These are phyloP conservation scores for Spodoptera picta DNA, from an alignment of 2,888 invertebrate species.

Conservation along the genomic window DNA sequence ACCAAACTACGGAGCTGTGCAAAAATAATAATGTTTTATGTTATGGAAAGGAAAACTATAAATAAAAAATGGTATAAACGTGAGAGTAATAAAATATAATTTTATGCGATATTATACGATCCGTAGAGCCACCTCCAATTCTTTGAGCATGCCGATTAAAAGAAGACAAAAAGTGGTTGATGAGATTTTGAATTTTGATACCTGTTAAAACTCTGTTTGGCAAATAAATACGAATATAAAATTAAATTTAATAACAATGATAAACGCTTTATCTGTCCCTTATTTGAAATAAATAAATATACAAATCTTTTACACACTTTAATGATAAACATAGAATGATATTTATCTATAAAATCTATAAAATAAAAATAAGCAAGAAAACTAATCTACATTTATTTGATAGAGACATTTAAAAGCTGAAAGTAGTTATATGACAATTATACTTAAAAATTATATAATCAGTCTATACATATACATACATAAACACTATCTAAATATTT, in stretches of 20 bases:
- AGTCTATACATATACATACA: conserved; percentile 49
- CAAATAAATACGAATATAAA: conserved; percentile 60
- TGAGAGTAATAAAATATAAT: conserved; percentile 34
- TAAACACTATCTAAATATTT: conserved; percentile 59
- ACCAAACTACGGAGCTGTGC: conserved; percentile 54
- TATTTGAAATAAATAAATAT: background rate
- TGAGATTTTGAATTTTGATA: conserved; percentile 84
- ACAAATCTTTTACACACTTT: background rate
- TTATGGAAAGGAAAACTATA: conserved; percentile 19
- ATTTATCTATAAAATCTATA: conserved; percentile 3
- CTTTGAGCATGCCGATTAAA: conserved; percentile 83
- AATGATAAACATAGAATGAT: conserved; percentile 4
- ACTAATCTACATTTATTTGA: conserved; percentile 1
- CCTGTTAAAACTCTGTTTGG: conserved; percentile 80
- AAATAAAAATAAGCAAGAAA: conserved; percentile 17
- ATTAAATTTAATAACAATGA: background rate
- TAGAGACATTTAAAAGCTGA: conserved; percentile 22
- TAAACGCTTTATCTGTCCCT: background rate
- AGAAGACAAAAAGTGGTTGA: conserved; percentile 74
- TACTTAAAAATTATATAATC: conserved; percentile 29
- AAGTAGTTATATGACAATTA: conserved; percentile 5
- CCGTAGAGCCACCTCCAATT: conserved; percentile 80
- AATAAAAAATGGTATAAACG: conserved; percentile 24
- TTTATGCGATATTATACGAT: conserved; percentile 44
- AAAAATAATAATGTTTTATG: conserved; percentile 39